Base-by-base conservation (phyloP, 1,140 invertebrate genomes). In the Scaptodrosophila lebanonensis region DNA sequence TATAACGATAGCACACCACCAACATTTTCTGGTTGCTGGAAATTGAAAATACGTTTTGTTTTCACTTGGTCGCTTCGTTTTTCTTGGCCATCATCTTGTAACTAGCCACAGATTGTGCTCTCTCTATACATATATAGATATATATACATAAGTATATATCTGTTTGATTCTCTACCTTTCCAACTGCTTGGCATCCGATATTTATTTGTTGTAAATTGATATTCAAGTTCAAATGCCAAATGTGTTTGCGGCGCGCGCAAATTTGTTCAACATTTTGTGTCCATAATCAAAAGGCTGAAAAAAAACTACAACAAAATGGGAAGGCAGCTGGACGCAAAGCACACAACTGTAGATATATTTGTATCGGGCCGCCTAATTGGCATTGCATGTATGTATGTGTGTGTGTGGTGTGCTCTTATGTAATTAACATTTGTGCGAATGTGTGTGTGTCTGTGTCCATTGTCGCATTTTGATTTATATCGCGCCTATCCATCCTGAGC, bases 151-250 rank as follows among this genome's bases (percentile, higher is more conserved):
- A 79, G 69, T 62, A 56, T 54, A 44, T 82, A 33, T 68, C 54
- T 50, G 42, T 52, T 43, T 47, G 9, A 20, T 35, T 13, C 18
- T 40, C 6, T 36, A 29, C 57, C 47, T 47, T 27, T 49, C 35
- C 57, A 66, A 63, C 53, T 53, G 52, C 43, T 42, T 20, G 36
- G 17, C 29, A 40, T 56, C 32, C 30, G 40, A 54, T 18, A 15
- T 40, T 17, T 56, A 39, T 44, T 70, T 57, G 69, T 82, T 82
- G 75, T 75, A 82, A 83, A 83, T 75, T 82, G 75, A 82, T 82
- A 82, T 82, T 82, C 75, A 82, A 82, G 75, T 82, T 82, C 75
- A 82, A 83, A 82, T 75, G 75, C 42, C 70, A 83, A 82, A 83
- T 82, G 66, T 36, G 4, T 82, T 82, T 82, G 75, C 75, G 76